A percentile compares a stretch with the other conserved stretches of the same genome.
These are phyloP conservation scores for Scaptomyza hsui DNA, from an alignment of 1,140 invertebrate genomes.

Conservation along the genomic window DNA sequence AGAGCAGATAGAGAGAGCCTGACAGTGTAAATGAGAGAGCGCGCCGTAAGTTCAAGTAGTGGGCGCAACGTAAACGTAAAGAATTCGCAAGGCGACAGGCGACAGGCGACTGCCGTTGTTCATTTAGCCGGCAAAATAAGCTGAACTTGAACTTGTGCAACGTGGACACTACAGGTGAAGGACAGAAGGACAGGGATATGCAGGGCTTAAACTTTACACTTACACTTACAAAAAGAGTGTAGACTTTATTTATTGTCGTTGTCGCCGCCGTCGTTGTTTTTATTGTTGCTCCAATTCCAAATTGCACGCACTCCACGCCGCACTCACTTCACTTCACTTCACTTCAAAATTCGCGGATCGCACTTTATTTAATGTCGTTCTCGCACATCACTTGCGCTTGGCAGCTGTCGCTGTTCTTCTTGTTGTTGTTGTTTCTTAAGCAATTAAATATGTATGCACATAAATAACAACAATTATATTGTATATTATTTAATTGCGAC, in stretches of 20 bases:
- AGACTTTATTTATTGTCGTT: background rate
- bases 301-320: conserved; percentile 41
- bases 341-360: conserved; percentile 35
- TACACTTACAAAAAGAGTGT: conserved; percentile 4
- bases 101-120: conserved; percentile 30
- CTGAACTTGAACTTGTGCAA: conserved; percentile 46
- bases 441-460: conserved; percentile 57
- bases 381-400: conserved; percentile 46
- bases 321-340: conserved; percentile 46
- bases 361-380: conserved; percentile 50
- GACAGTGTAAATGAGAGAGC: conserved; percentile 20
- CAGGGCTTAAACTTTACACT: background rate
- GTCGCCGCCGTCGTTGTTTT: conserved; percentile 2
- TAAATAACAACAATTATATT: conserved; percentile 51
- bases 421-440: conserved; percentile 37
- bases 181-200: background rate
- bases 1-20: background rate
- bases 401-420: conserved; percentile 7
- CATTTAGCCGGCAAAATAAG: conserved; percentile 48
- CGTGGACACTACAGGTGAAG: background rate
- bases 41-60: conserved; percentile 44
- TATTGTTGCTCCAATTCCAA: conserved; percentile 46
- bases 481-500: conserved; percentile 60
- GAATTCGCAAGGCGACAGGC: background rate
- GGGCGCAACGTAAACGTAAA: conserved; percentile 37